Base-by-base conservation (phyloP, 2,888 invertebrate species). In the Philonicus albiceps region DNA sequence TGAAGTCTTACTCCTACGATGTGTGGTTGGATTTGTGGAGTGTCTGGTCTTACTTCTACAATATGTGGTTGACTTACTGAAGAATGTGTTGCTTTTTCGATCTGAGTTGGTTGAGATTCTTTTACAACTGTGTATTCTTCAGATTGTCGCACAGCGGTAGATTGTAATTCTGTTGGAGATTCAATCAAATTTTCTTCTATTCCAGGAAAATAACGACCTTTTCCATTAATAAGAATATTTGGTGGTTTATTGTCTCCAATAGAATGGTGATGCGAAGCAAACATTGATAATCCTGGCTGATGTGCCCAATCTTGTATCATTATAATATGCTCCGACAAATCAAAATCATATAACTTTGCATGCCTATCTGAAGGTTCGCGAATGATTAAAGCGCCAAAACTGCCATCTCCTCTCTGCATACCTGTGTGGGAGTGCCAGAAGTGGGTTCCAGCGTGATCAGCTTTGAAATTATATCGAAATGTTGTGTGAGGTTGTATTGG, bases 401-500 rank as follows among this genome's bases (percentile, higher is more conserved):
- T 95, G 0, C 98, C 98, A 89, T 98, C 97, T 2, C 96, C 96
- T 19, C 97, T 93, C 93, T 98, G 98, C 93, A 97, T 95, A 2
- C 97, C 97, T 75, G 94, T 93, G 90, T 96, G 96, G 3, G 95
- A 95, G 90, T 96, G 96, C 96, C 97, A 97, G 91, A 97, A 97
- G 90, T 97, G 97, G 0, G 97, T 97, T 16, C 97, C 97, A 0
- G 95, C 91, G 88, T 95, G 95, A 0, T 94, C 93, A 0, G 97
- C 97, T 74, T 93, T 93, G 90, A 96, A 97, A 86, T 94, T 94
- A 89, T 97, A 97, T 86, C 96, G 94, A 90, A 96, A 97, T 0
- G 95, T 95, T 1, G 95, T 93, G 87, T 95, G 95, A 0, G 97
- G 96, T 5, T 93, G 92, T 85, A 97, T 96, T 0, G 97, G 97